Evolutionary conservation across 2,113 vertebrate species (phyloP).

Genomic region (Cephalopholis sonnerati): DNA sequence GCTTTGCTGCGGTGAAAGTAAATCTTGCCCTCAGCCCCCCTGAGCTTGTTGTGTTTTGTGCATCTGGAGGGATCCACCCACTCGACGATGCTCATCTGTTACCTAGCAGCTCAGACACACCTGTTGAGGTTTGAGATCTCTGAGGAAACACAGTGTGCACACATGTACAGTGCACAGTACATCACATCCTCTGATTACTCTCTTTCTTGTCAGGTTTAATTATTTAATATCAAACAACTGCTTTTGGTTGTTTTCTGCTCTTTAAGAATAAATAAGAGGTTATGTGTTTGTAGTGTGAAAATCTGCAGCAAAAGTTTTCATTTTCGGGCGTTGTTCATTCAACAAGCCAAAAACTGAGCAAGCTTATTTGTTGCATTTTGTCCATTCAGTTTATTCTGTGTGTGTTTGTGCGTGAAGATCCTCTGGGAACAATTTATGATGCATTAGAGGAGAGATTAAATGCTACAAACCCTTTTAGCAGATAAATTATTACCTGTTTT

Average conservation of each 20-base stretch:
- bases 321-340: conserved; percentile 2
- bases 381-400: conserved; percentile 2
- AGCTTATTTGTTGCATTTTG: not conserved
- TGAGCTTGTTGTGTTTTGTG: not conserved
- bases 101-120: conserved; percentile 57
- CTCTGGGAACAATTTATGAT: conserved; percentile 29
- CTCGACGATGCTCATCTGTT: conserved; percentile 45
- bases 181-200: not conserved
- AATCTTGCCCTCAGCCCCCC: conserved; percentile 9
- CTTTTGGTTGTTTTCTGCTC: not conserved
- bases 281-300: not conserved
- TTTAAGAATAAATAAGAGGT: not conserved
- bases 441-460: not conserved
- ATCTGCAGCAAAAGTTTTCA: not conserved
- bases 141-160: conserved; percentile 27
- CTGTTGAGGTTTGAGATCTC: conserved; percentile 29
- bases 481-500: not conserved
- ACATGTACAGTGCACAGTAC: not conserved
- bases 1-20: conserved; percentile 8
- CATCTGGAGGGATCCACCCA: conserved; percentile 43
- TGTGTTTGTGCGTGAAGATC: not conserved
- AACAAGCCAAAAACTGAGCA: not conserved
- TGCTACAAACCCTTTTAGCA: conserved; percentile 15
- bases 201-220: not conserved
- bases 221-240: not conserved